These are phyloP conservation scores for Furcula furcula DNA, from an alignment of 2,888 invertebrate species.

Conservation along the genomic window DNA sequence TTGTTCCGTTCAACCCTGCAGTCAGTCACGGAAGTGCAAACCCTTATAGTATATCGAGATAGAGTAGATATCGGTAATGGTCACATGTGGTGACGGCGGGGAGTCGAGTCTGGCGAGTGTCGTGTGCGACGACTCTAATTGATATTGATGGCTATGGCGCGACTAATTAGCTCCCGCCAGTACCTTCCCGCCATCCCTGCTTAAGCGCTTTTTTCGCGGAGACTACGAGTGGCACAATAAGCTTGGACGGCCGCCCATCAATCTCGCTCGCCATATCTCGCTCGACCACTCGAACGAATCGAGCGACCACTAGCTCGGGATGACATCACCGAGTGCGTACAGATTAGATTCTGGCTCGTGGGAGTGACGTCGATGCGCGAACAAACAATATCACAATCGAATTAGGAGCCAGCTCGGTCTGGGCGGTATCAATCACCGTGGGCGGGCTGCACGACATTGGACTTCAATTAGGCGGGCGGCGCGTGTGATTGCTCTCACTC, in stretches of 20 bases:
- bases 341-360: conserved; percentile 46
- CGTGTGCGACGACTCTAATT: conserved; percentile 80
- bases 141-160: conserved; percentile 77
- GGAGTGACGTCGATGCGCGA: conserved; percentile 57
- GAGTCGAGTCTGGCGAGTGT: conserved; percentile 44
- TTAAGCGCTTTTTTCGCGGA: conserved; percentile 44
- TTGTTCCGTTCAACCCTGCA: conserved; percentile 35
- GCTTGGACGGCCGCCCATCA: conserved; percentile 45
- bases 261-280: conserved; percentile 49
- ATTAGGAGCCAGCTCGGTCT: conserved; percentile 66
- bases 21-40: conserved; percentile 60
- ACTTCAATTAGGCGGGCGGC: conserved; percentile 80
- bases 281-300: conserved; percentile 43
- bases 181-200: conserved; percentile 48
- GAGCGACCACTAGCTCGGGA: conserved; percentile 41
- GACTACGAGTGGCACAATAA: conserved; percentile 44
- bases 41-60: conserved; percentile 55
- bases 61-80: conserved; percentile 55
- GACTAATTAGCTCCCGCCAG: conserved; percentile 71
- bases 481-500: conserved; percentile 75
- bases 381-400: conserved; percentile 74
- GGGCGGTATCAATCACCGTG: conserved; percentile 78
- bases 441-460: conserved; percentile 78
- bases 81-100: conserved; percentile 39
- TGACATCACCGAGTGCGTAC: conserved; percentile 54